A percentile compares a stretch with the other conserved stretches of the same genome.
Conservation (phyloP, 2,888 invertebrate genomes). For the Zootermopsis nevadensis region DNA sequence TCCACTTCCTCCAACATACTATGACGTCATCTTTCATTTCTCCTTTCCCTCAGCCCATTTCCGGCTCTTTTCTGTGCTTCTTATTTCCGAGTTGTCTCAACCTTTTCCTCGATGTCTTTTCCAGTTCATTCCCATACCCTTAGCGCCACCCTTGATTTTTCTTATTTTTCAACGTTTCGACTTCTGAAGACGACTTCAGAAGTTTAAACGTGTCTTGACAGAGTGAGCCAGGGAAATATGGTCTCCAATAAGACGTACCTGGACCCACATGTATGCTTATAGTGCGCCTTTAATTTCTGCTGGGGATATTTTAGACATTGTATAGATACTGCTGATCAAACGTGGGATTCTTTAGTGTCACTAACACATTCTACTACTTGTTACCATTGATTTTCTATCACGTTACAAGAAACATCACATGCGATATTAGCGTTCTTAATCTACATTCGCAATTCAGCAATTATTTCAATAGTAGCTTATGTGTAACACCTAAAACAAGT, state of each 20-base stretch:
- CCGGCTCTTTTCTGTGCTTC: not conserved
- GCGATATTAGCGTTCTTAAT: not conserved
- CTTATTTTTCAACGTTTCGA: slow-evolving; percentile 23
- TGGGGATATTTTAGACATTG: not conserved
- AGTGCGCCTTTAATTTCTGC: not conserved
- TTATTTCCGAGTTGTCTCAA: slow-evolving; percentile 17
- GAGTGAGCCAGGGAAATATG: not conserved
- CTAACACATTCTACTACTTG: not conserved
- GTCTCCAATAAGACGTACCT: not conserved
- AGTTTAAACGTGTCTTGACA: slow-evolving; percentile 30
- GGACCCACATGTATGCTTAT: not conserved
- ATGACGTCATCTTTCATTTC: not conserved
- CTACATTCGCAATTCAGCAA: not conserved
- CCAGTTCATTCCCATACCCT: not conserved
- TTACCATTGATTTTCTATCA: not conserved
- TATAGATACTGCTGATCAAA: not conserved
- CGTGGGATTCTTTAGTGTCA: not conserved
- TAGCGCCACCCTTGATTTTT: not conserved
- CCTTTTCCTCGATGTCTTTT: not conserved
- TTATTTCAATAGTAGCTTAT: not conserved
- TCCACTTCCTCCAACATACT: not conserved
- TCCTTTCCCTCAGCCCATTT: not conserved
- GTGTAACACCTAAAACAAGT: too few species aligned
- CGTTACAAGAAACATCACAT: not conserved
- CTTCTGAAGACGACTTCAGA: slow-evolving; percentile 23